A percentile compares a stretch with the other conserved stretches of the same genome.
phyloP scores from a whole-genome alignment of 2,797 vertebrate species.

The Jordanella pulchra region DNA sequence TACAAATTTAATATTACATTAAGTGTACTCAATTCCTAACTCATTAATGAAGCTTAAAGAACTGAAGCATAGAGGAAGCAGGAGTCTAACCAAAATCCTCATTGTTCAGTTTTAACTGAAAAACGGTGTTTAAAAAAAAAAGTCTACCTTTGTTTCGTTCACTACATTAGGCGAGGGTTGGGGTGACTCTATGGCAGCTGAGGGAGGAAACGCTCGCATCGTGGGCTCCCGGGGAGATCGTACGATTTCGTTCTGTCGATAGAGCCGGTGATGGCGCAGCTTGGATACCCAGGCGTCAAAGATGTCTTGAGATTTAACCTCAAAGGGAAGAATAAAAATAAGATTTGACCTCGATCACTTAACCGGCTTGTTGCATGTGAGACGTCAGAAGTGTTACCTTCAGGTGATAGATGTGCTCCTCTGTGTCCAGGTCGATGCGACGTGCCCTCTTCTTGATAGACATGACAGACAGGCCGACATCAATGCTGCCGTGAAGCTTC shows the following conservation, averaged over 20 bases:
- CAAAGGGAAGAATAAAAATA: constrained; percentile 7
- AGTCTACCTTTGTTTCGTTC: constrained; percentile 87
- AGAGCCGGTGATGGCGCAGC: constrained; percentile 92
- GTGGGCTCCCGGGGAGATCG: constrained; percentile 93
- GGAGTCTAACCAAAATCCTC: no score
- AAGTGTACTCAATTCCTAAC: no score
- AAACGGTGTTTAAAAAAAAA: neutral
- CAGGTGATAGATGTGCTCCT: constrained; percentile 98
- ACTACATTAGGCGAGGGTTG: constrained; percentile 83
- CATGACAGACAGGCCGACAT: constrained; percentile 98
- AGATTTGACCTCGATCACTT: neutral
- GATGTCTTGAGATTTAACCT: constrained; percentile 98
- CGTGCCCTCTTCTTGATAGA: constrained; percentile 98
- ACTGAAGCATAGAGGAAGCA: no score
- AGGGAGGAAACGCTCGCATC: constrained; percentile 90
- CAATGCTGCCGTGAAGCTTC: constrained; percentile 97
- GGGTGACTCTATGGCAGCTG: constrained; percentile 87
- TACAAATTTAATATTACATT: no score
- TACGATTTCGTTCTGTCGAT: constrained; percentile 98
- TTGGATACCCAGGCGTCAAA: constrained; percentile 97
- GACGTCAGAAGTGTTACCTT: constrained; percentile 82
- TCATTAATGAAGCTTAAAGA: no score
- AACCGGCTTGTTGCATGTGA: neutral
- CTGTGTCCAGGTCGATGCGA: constrained; percentile 97
- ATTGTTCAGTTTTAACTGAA: neutral